Evolutionary conservation across 35 echinoderm and acorn worm genomes (phyloP), one percentile per base, ranked within the genome.

Genomic region (Strongylocentrotus purpuratus): DNA sequence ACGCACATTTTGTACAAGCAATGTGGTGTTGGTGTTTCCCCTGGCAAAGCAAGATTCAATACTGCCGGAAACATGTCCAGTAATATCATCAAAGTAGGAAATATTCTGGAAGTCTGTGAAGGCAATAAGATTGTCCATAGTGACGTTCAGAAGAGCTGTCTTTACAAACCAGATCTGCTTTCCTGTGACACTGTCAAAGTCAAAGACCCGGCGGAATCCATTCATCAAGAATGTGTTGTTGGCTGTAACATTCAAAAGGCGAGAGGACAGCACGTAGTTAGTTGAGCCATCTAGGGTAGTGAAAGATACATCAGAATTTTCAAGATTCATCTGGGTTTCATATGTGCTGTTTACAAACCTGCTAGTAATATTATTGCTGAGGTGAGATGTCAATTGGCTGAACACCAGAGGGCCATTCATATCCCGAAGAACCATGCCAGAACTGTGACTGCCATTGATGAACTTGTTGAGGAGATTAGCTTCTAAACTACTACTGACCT

Each of bases 131-230:
- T 90, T 94, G 86, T 98, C 86, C 94, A 95, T 92, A 9, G 92
- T 97, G 55, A 90, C 92, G 70, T 97, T 97, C 86, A 98, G 85
- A 32, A 97, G 46, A 92, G 87, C 58, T 33, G 94, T 86, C n/a
- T 86, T 97, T 12, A 98, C 32, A 14, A 92, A 55, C 91, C 91
- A 92, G 41, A 92, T 46, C 46, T 92, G 86, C 18, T 95, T 95
- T 85, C 95, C 95, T 94, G 46, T 61, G 86, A 96, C 59, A 35
- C 48, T 94, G 31, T 96, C 95, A 45, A 96, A 96, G 47, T 96
- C 33, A 45, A 94, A 59, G 28, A 95, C 20, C 86, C 87, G 88
- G 45, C 86, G 50, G 92, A 97, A 97, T 31, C 91, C 91, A 92
- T 55, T 55, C n/a, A 92, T 33, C 48, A 32, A 32, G 4, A 92